These are phyloP conservation scores for Leptarthrus brevirostris DNA, from an alignment of 2,888 invertebrate genomes.

Conservation along the genomic window DNA sequence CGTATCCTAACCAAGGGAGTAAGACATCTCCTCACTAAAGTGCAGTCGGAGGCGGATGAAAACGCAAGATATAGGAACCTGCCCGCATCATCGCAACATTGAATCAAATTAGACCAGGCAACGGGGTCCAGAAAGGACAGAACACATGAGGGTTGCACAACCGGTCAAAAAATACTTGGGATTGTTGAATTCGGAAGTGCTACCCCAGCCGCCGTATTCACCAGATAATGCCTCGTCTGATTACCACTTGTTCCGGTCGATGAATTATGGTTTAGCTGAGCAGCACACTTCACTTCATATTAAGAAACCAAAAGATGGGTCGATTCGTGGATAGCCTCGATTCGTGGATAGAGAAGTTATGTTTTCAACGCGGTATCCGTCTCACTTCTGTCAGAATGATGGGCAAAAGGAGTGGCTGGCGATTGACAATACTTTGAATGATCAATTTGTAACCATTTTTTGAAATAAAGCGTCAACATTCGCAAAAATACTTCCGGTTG, in stretches of 20 bases:
- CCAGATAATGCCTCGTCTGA: constrained; percentile 18
- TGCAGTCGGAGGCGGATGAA: too few relatives aligned
- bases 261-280: neutral
- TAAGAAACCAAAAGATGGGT: constrained; percentile 3
- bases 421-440: constrained; percentile 12
- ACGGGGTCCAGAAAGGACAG: too few relatives aligned
- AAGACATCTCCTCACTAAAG: too few relatives aligned
- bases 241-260: neutral
- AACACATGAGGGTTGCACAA: too few relatives aligned
- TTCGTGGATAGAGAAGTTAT: neutral
- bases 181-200: constrained; percentile 14
- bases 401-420: too few relatives aligned
- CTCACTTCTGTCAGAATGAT: neutral
- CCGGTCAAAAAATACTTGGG: constrained; percentile 16
- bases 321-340: neutral
- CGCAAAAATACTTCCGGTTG: too few relatives aligned
- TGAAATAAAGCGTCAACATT: neutral
- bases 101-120: too few relatives aligned
- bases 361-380: neutral
- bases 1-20: too few relatives aligned
- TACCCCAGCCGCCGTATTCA: constrained; percentile 41
- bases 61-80: too few relatives aligned
- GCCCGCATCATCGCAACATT: too few relatives aligned
- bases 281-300: neutral
- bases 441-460: neutral